Percentiles rank a stretch among this genome's conserved stretches.
Conservation (phyloP, 2,888 invertebrate species). For the Atethmia centrago region DNA sequence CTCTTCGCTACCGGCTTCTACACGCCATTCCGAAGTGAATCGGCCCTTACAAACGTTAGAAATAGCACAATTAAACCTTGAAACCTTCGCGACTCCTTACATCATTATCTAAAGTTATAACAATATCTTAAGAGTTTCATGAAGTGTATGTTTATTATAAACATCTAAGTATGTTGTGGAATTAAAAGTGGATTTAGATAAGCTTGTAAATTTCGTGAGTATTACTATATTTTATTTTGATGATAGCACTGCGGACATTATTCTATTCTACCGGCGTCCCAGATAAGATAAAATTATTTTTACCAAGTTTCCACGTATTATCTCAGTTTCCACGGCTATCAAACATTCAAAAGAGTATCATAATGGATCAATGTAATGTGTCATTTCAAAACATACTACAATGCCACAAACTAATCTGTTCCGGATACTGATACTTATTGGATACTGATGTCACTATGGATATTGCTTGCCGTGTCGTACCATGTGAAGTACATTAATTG, state of each 20-base stretch:
- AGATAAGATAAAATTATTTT: slow-evolving; percentile 49
- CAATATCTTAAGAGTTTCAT: not conserved
- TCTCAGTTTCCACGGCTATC: slow-evolving; percentile 34
- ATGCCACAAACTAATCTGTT: slow-evolving; percentile 1
- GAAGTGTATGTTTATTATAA: slow-evolving; percentile 19
- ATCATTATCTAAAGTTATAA: not conserved
- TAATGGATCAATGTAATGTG: slow-evolving; percentile 18
- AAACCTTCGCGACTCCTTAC: not conserved
- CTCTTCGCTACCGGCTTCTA: too few relatives aligned
- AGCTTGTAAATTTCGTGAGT: slow-evolving; percentile 21
- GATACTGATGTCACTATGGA: slow-evolving; percentile 1
- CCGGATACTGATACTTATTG: slow-evolving; percentile 6
- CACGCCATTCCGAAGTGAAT: too few relatives aligned
- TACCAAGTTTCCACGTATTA: slow-evolving; percentile 26
- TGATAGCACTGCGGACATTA: slow-evolving; percentile 45
- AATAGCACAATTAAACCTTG: not conserved
- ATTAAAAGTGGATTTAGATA: slow-evolving; percentile 29
- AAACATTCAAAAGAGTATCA: slow-evolving; percentile 11
- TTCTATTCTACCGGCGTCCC: slow-evolving; percentile 21
- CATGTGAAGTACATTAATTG: not conserved
- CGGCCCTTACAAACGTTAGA: not conserved
- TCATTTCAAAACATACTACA: slow-evolving; percentile 19
- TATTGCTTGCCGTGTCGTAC: not conserved
- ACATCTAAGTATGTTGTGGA: slow-evolving; percentile 6
- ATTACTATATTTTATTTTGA: slow-evolving; percentile 20